phyloP scores from a whole-genome alignment of 2,888 invertebrate species.

The Phrixothrix hirtus region DNA sequence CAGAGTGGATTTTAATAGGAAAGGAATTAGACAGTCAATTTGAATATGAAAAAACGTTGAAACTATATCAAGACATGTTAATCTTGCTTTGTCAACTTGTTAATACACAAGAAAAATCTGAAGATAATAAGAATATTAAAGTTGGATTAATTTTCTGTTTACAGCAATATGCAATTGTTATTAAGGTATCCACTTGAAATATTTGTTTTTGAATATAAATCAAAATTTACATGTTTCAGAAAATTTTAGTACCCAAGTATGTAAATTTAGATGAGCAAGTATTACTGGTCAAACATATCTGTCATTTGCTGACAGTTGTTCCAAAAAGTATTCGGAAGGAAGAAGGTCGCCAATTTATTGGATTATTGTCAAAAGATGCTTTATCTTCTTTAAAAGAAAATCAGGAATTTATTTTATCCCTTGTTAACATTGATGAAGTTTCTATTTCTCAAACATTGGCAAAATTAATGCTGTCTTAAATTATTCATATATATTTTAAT shows the following conservation, averaged over 20 bases:
- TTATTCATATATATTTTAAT: not conserved
- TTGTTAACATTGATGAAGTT: conserved; percentile 44
- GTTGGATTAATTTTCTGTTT: conserved; percentile 46
- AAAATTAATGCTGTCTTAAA: conserved; percentile 33
- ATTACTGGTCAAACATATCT: conserved; percentile 40
- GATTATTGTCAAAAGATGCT: conserved; percentile 43
- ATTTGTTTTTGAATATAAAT: not conserved
- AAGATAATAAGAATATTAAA: conserved; percentile 28
- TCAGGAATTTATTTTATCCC: conserved; percentile 43
- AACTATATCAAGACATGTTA: conserved; percentile 44
- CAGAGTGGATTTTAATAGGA: conserved; percentile 46
- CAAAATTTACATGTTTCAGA: conserved; percentile 17
- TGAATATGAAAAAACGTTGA: conserved; percentile 37
- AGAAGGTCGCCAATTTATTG: conserved; percentile 46
- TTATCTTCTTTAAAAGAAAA: conserved; percentile 42
- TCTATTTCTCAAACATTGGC: conserved; percentile 44
- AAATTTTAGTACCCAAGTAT: conserved; percentile 24
- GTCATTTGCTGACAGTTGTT: conserved; percentile 43
- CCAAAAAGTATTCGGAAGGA: conserved; percentile 41
- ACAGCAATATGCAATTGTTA: conserved; percentile 42
- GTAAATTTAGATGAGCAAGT: conserved; percentile 37
- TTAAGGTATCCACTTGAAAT: conserved; percentile 42
- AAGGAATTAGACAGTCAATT: conserved; percentile 36
- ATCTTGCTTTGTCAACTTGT: conserved; percentile 46
- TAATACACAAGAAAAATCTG: conserved; percentile 38